phyloP scores from a whole-genome alignment of 2,888 invertebrate genomes.

The Drosophila koepferae region DNA sequence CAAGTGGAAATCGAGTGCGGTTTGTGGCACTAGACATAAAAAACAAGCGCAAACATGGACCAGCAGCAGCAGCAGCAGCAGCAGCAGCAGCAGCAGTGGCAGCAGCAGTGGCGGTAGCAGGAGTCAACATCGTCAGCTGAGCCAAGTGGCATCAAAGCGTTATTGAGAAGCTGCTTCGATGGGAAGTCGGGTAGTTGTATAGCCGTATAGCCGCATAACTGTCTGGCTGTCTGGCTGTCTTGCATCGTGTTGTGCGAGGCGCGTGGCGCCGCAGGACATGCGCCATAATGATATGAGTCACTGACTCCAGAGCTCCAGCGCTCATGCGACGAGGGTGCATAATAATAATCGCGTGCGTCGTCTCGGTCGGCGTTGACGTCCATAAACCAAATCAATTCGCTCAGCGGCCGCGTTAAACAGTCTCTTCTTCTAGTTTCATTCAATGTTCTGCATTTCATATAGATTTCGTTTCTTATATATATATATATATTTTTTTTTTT shows the following conservation, averaged over 20 bases:
- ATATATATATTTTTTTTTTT: too few species aligned
- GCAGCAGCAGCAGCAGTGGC: neutral
- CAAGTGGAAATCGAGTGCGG: conserved; percentile 77
- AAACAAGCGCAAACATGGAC: conserved; percentile 31
- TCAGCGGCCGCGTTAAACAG: conserved; percentile 34
- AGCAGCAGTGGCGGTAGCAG: neutral
- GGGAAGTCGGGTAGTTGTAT: neutral
- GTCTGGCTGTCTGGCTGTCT: conserved; percentile 7
- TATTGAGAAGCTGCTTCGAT: conserved; percentile 17
- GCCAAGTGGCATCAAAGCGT: conserved; percentile 58
- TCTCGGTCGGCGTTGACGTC: conserved; percentile 69
- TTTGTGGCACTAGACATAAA: conserved; percentile 68
- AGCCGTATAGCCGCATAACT: neutral
- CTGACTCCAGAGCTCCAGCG: conserved; percentile 47
- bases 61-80: neutral
- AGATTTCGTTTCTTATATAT: neutral
- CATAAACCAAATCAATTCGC: conserved; percentile 79
- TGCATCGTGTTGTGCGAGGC: conserved; percentile 23
- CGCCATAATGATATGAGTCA: conserved; percentile 79
- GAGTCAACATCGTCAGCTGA: conserved; percentile 6
- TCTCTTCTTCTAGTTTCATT: conserved; percentile 15
- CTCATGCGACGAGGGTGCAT: conserved; percentile 62
- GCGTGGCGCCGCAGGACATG: conserved; percentile 75
- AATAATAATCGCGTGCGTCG: conserved; percentile 78
- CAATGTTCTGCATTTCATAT: conserved; percentile 9